Evolutionary conservation across 2,888 invertebrate species (phyloP), one percentile per base, ranked within the genome.

Genomic region (Choreutis nemorana): DNA sequence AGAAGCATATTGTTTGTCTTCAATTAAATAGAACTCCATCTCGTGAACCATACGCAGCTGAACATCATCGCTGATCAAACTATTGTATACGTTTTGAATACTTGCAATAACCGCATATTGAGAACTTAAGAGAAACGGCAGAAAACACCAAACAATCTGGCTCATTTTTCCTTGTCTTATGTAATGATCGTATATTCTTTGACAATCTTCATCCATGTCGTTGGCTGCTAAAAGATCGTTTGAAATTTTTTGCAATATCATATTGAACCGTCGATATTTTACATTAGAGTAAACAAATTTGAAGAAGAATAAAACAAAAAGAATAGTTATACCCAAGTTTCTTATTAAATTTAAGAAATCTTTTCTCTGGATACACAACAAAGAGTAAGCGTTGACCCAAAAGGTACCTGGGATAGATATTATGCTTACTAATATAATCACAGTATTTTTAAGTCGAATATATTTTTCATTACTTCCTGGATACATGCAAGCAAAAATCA

Each of bases 31-130:
- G 4, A 68, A 28, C 2, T 64, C 60, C 58, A 67, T 63, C 15
- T 68, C 66, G 9, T 70, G 65, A 1, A 70, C 51, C 67, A 70
- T 68, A 5, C 50, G 43, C 20, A 46, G 48, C 23, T 42, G 40
- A 6, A 41, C 55, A 8, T 50, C 45, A 25, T 66, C 65, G 2
- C 52, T 57, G 25, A 44, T 43, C 9, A 66, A 36, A 20, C 47
- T 56, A 14, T 57, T 58, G 16, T 58, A 58, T 1, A 53, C 48
- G 50, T 55, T 67, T 8, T 45, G 32, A 4, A 46, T 25, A 0
- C 51, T 51, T 2, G 68, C 59, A 30, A 62, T 61, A 11, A 66
- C 35, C 0, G 68, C 63, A 35, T 67, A 68, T 10, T 60, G 53
- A 1, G 45, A 42, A 14, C 52, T 50, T 30, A 68, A 34, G 14